Evolutionary conservation across 1,140 invertebrate genomes (phyloP).

Genomic region (Drosophila sp.): DNA sequence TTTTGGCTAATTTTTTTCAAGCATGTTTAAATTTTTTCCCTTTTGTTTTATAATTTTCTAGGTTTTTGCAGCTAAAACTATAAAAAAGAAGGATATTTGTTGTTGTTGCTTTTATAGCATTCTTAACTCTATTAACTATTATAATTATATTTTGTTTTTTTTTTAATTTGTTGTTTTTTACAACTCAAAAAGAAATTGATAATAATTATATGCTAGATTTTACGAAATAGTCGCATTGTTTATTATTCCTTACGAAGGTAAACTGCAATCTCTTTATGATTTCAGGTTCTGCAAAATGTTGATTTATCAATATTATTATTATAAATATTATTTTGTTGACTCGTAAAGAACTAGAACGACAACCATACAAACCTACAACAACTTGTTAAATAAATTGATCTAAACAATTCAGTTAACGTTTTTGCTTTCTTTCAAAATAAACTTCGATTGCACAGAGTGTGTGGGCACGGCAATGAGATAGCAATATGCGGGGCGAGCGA

Average conservation of each 20-base stretch:
- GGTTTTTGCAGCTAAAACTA: slow-evolving; percentile 10
- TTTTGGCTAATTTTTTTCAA: slow-evolving; percentile 23
- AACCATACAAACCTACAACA: slow-evolving; percentile 5
- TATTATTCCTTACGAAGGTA: background rate
- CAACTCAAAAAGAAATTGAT: background rate
- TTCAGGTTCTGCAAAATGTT: background rate
- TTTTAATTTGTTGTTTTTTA: background rate
- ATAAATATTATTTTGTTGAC: slow-evolving; percentile 13
- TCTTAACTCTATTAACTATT: background rate
- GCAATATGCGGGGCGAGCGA: background rate
- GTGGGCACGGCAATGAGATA: background rate
- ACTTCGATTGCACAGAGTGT: background rate
- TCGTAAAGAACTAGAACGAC: background rate
- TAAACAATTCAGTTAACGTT: background rate
- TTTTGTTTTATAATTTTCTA: background rate
- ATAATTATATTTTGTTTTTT: background rate
- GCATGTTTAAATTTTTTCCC: slow-evolving; percentile 5
- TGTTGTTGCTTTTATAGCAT: slow-evolving; percentile 25
- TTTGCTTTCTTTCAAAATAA: background rate
- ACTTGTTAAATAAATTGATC: slow-evolving; percentile 21
- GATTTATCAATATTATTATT: slow-evolving; percentile 3
- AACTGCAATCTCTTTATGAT: background rate
- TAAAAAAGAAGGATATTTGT: slow-evolving; percentile 4
- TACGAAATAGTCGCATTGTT: background rate
- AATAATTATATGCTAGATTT: background rate